Evolutionary conservation across 2,888 invertebrate genomes (phyloP), one percentile per base, ranked within the genome.

Genomic region (Phalangium opilio): DNA sequence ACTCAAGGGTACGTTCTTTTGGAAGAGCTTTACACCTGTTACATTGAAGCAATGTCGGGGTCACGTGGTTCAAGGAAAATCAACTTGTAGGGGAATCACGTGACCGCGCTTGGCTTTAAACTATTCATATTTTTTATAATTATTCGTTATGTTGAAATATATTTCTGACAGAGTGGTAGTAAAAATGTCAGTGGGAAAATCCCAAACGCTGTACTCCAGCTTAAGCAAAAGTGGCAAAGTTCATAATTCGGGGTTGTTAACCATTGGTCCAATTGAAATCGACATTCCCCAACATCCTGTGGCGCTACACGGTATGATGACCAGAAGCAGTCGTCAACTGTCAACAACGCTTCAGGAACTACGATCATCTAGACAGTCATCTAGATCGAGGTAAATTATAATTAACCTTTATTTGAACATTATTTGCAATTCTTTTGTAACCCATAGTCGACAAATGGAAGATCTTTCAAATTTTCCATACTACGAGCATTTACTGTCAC

Each of bases 251-350:
- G 79, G 82, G 0, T 66, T 91, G 48, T 69, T 89, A 8, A 85
- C 84, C 8, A 77, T 95, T 46, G 95, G 93, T 1, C 81, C 83
- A 12, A 81, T 95, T 1, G 79, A 84, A 54, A 81, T 95, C 47
- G 93, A 95, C 67, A 89, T 98, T 62, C 96, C 98, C 3, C 95
- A 96, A 68, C 95, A 96, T 70, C 96, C 96, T 0, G 91, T 95
- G 1, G 91, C 87, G 7, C 70, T 98, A 57, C 96, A 98, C 68
- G 95, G 93, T 44, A 95, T 98, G 83, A 91, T 98, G 78, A 89
- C 89, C 0, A 75, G 95, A 57, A 87, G 90, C 54, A 87, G 89
- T 52, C 81, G 89, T 55, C 87, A 93, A 62, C 71, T 95, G 39
- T 90, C 90, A 7, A 83, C 83, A 12, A 95, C 93, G 0, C 69